Evolutionary conservation across 2,113 vertebrate genomes (phyloP).

Genomic region (Chaetorhynchus papuensis): DNA sequence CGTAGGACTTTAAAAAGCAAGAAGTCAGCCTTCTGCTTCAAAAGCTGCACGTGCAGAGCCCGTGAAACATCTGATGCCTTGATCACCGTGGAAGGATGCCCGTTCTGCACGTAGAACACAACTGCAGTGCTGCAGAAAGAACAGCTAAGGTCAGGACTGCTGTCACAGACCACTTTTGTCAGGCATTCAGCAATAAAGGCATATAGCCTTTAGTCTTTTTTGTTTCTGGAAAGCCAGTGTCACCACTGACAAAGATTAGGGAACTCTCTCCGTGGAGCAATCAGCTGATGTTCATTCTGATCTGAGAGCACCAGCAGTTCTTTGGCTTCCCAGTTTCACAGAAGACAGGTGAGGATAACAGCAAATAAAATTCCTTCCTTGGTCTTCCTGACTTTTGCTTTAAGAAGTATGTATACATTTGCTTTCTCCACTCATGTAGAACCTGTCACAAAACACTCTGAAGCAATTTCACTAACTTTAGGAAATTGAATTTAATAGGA

Average conservation of each 20-base stretch:
- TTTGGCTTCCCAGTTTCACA: background rate
- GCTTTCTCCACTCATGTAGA: background rate
- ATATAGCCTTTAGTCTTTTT: background rate
- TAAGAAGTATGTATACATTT: background rate
- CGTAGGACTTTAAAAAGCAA: conserved; percentile 87
- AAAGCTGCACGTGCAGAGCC: conserved; percentile 76
- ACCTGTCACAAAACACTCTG: background rate
- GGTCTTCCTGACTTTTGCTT: background rate
- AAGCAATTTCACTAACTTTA: background rate
- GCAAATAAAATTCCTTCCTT: background rate
- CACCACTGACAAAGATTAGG: background rate
- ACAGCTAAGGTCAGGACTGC: background rate
- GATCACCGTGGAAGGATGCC: conserved; percentile 67
- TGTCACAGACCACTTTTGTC: background rate
- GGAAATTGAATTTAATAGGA: background rate
- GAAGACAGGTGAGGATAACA: background rate
- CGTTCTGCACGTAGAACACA: conserved; percentile 78
- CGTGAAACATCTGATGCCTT: conserved; percentile 74
- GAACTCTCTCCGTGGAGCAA: background rate
- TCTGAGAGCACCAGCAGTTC: background rate
- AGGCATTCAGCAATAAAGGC: background rate
- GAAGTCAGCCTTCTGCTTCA: conserved; percentile 82
- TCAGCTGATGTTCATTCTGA: background rate
- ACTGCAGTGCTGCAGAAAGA: conserved; percentile 77
- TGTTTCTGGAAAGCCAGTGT: background rate